Evolutionary conservation across 1,140 invertebrate genomes (phyloP).

Genomic region (Dinothrombium tinctorium): DNA sequence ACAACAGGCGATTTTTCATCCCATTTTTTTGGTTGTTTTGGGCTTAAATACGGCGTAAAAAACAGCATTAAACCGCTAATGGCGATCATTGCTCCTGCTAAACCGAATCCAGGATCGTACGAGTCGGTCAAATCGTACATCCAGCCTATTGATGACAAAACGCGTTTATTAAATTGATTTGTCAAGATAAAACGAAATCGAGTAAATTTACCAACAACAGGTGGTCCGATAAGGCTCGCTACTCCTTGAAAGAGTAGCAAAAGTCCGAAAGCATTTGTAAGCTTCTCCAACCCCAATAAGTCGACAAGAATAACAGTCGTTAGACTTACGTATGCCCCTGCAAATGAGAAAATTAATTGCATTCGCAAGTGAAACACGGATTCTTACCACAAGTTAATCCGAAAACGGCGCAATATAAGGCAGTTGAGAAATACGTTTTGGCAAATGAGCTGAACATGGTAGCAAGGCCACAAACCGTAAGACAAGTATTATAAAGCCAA

Average conservation of each 20-base stretch:
- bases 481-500: conserved; percentile 58
- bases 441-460: conserved; percentile 50
- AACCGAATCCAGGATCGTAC: conserved; percentile 54
- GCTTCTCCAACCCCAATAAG: conserved; percentile 19
- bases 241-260: conserved; percentile 24
- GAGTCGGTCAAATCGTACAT: conserved; percentile 47
- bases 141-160: too few relatives aligned
- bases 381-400: conserved; percentile 45
- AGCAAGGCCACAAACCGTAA: conserved; percentile 40
- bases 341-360: conserved; percentile 4
- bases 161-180: not conserved
- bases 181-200: not conserved
- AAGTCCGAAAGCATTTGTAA: conserved; percentile 25
- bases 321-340: conserved; percentile 25
- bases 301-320: conserved; percentile 22
- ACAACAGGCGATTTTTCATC: not conserved
- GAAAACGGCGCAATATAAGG: conserved; percentile 51
- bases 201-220: conserved; percentile 19
- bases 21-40: not conserved
- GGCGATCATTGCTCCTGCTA: conserved; percentile 49
- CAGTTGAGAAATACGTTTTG: conserved; percentile 36
- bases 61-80: conserved; percentile 71
- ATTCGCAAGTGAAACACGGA: not conserved
- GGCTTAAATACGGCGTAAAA: conserved; percentile 26
- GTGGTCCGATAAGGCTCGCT: conserved; percentile 22